These are phyloP conservation scores for Pristionchus fissidentatus DNA, from an alignment of 2,888 invertebrate species.

Conservation along the genomic window DNA sequence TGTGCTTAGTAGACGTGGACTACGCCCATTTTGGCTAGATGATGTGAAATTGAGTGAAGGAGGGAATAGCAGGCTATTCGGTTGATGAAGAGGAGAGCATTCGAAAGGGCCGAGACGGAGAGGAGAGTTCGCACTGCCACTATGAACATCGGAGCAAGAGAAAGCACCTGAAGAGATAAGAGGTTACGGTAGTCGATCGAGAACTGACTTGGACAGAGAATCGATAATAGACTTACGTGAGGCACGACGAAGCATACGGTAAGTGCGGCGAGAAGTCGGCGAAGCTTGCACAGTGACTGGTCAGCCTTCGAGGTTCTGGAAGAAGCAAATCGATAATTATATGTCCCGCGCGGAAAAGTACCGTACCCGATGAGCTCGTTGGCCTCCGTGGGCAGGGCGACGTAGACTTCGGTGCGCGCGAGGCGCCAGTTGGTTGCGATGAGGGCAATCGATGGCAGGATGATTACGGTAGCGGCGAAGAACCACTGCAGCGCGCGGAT, in stretches of 20 bases:
- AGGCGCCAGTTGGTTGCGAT: neutral
- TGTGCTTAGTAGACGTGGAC: constrained; percentile 17
- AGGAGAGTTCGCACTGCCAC: neutral
- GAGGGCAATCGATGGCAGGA: neutral
- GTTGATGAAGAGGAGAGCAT: neutral
- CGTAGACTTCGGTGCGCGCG: neutral
- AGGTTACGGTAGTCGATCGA: neutral
- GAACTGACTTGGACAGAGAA: neutral
- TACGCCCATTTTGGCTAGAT: constrained; percentile 30
- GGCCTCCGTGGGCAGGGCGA: constrained; percentile 26
- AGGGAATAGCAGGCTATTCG: constrained; percentile 1
- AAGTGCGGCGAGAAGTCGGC: neutral
- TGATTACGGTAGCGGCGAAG: neutral
- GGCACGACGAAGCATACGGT: constrained; percentile 20
- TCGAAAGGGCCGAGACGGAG: neutral
- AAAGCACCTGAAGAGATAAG: constrained; percentile 39
- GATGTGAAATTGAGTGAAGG: constrained; percentile 7
- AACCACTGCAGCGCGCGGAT: neutral
- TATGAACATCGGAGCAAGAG: neutral
- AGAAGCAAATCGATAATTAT: neutral
- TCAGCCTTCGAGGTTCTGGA: constrained; percentile 1
- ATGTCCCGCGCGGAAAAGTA: neutral
- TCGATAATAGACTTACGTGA: constrained; percentile 23
- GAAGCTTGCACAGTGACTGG: neutral
- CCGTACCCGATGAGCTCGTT: constrained; percentile 28